These are phyloP conservation scores for Planococcus citri DNA, from an alignment of 1,140 invertebrate genomes.

Conservation along the genomic window DNA sequence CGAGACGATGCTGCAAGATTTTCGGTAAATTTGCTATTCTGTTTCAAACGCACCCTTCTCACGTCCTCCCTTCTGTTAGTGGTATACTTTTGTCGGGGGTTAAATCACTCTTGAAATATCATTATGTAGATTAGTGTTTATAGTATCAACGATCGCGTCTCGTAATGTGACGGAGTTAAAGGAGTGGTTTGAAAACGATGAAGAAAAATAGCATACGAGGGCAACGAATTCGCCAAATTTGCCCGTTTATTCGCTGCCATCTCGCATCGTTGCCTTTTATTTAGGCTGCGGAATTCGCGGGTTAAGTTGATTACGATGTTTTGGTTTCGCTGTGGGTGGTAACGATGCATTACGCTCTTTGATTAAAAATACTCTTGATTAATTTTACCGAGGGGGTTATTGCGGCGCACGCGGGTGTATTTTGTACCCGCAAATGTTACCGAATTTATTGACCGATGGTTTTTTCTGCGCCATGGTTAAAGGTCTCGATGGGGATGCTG, in stretches of 20 bases:
- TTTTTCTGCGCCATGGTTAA: not conserved
- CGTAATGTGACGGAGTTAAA: not conserved
- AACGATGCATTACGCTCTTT: not conserved
- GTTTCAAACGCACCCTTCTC: not conserved
- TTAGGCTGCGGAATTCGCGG: not conserved
- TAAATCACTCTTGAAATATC: constrained; percentile 19
- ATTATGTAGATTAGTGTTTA: constrained; percentile 20
- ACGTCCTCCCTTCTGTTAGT: too few relatives aligned
- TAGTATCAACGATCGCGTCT: not conserved
- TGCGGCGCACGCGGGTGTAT: too few relatives aligned
- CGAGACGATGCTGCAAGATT: not conserved
- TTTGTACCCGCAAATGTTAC: not conserved
- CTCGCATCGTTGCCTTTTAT: not conserved
- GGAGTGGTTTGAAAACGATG: not conserved
- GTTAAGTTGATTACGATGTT: constrained; percentile 17
- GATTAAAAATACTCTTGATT: constrained; percentile 15
- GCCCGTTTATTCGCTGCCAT: not conserved
- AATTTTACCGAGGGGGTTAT: not conserved
- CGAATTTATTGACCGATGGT: constrained; percentile 6
- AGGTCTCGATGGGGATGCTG: too few relatives aligned
- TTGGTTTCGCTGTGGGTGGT: constrained; percentile 16
- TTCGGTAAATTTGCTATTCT: not conserved
- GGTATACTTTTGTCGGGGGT: not conserved
- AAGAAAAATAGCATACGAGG: constrained; percentile 2
- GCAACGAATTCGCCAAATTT: not conserved